Evolutionary conservation across 2,888 invertebrate genomes (phyloP), one percentile per base, ranked within the genome.

Genomic region (Argynnis bischoffii): DNA sequence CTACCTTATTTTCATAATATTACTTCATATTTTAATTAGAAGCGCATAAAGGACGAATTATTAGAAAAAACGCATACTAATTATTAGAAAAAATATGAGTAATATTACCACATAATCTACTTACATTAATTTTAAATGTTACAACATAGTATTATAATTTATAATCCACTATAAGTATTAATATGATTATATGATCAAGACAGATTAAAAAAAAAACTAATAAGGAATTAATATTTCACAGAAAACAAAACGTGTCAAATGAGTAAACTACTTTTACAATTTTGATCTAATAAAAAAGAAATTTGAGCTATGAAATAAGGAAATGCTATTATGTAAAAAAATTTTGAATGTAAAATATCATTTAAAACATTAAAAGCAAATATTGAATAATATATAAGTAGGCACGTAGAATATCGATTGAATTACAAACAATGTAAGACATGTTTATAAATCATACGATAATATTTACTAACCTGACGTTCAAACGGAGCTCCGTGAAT

Each of bases 381-480:
- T 48, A 48, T 13, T 48, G 21, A 59, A 48, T 59, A 4, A n/a
- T 13, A 41, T 41, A 11, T 13, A n/a, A 59, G 47, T 59, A 11
- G 47, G 16, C 6, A 57, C 13, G n/a, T 15, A n/a, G 16, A 31
- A 47, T n/a, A 59, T 47, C 26, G 31, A 26, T n/a, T 26, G 26
- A 8, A 13, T 8, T 48, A 57, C 4, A 47, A n/a, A 48, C 16
- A 48, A 59, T 31, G 31, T 6, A n/a, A 59, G 48, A 59, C 59
- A 3, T 59, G 59, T 59, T 48, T 48, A 48, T 59, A 59, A 54
- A 63, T 63, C 53, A n/a, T 47, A 53, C 26, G 57, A 65, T 55
- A 70, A 67, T 70, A 70, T 63, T 65, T 65, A 59, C 70, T 65
- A 56, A 70, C 70, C 70, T 70, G 46, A 35, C 55, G 61, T 48